phyloP scores from a whole-genome alignment of 1,140 invertebrate genomes.

The Lepidurus packardi region DNA sequence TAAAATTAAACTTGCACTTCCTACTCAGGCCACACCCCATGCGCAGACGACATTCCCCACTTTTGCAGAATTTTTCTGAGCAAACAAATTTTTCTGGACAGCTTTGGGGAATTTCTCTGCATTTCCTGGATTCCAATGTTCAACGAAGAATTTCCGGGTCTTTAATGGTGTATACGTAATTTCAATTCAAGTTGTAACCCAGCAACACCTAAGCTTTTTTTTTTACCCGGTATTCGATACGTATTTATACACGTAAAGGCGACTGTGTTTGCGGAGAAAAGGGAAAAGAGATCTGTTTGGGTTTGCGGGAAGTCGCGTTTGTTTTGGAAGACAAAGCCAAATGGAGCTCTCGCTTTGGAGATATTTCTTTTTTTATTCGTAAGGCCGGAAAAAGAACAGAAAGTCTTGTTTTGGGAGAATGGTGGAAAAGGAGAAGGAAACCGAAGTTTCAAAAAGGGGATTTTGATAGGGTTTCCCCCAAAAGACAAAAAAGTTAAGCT shows the following conservation, averaged over 20 bases:
- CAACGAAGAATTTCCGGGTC: too few species aligned
- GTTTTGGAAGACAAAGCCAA: neutral
- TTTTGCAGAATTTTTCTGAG: too few species aligned
- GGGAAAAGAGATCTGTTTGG: neutral
- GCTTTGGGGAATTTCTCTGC: too few species aligned
- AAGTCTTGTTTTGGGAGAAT: too few species aligned
- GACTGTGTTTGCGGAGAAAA: neutral
- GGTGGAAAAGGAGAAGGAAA: too few species aligned
- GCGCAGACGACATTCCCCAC: neutral
- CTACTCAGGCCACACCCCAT: neutral
- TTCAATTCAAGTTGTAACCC: too few species aligned
- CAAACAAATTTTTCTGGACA: too few species aligned
- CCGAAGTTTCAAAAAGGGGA: too few species aligned
- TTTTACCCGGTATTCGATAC: neutral
- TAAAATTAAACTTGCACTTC: neutral
- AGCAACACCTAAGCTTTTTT: neutral
- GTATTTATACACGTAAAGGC: neutral
- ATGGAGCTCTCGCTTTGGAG: neutral
- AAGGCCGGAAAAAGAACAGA: too few species aligned
- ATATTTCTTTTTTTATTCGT: too few species aligned
- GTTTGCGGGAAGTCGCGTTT: conserved; percentile 8
- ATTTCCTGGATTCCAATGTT: too few species aligned
- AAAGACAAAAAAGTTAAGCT: neutral
- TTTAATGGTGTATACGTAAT: too few species aligned
- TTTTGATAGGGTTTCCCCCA: neutral